Base-by-base conservation (phyloP, 2,888 invertebrate species). In the Microctonus hyperodae region DNA sequence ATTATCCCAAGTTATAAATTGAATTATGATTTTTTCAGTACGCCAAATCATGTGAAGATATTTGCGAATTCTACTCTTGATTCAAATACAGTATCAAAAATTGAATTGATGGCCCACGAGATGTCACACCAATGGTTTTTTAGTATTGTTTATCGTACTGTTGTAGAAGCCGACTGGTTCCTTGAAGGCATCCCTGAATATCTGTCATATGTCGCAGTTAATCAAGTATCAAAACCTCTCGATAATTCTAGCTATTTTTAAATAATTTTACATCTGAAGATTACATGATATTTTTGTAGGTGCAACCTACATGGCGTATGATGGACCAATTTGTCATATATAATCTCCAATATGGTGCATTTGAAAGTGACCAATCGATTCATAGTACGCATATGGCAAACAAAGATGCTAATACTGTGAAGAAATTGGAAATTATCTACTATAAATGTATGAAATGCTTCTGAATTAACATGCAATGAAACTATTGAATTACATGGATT, bases 331-430 rank as follows among this genome's bases (percentile, higher is more conserved):
- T 85, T 63, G 85, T 87, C 4, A 77, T 87, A 3, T 76, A 79
- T 1, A 74, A 84, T 22, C 44, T 77, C 23, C 88, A 88, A 74
- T 84, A 81, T 58, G 84, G 83, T 0, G 85, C 83, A 1, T 78
- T 85, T 0, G n/a, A n/a, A n/a, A n/a, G n/a, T n/a, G 80, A 83
- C 0, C 85, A 88, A 72, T 85, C 89, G 65, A 72, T 83, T 0
- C 81, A 82, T 0, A 86, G 87, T 11, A 90, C 90, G 76, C 89
- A 89, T n/a, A n/a, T n/a, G n/a, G n/a, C n/a, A n/a, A n/a, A n/a
- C n/a, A n/a, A n/a, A n/a, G n/a, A n/a, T n/a, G n/a, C n/a, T n/a
- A n/a, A n/a, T n/a, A n/a, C n/a, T n/a, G n/a, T n/a, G n/a, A n/a
- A n/a, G n/a, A n/a, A n/a, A n/a, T n/a, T n/a, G 72, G 83, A 84